These are phyloP conservation scores for Drosophila virilis DNA, from an alignment of 1,140 invertebrate species.

Conservation along the genomic window DNA sequence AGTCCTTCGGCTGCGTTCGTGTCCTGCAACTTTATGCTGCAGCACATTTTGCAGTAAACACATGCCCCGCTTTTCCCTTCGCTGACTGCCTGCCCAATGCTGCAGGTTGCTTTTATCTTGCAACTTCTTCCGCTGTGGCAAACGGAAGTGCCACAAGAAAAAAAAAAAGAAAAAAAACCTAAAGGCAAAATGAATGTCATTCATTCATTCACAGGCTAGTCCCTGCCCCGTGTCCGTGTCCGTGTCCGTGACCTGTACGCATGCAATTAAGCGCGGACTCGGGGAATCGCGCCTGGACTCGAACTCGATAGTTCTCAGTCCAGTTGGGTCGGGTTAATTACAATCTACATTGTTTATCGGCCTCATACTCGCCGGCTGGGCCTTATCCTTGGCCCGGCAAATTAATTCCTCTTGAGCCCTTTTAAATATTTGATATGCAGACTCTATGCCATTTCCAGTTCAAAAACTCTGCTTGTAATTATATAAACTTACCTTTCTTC, in stretches of 20 bases:
- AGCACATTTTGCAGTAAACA: conserved; percentile 16
- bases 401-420: conserved; percentile 37
- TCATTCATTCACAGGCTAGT: conserved; percentile 50
- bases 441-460: background rate
- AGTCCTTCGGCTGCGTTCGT: background rate
- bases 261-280: conserved; percentile 66
- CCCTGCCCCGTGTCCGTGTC: background rate
- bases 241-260: conserved; percentile 39
- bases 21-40: conserved; percentile 32
- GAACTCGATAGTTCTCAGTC: background rate
- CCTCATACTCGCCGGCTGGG: conserved; percentile 7
- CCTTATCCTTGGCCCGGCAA: conserved; percentile 6
- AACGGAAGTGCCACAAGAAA: conserved; percentile 71
- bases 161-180: conserved; percentile 27
- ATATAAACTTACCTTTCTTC: conserved; percentile 49
- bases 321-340: conserved; percentile 71
- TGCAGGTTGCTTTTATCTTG: conserved; percentile 40
- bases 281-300: background rate
- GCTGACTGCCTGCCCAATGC: background rate
- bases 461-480: conserved; percentile 46
- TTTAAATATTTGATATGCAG: conserved; percentile 56
- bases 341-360: conserved; percentile 79
- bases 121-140: conserved; percentile 62
- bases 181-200: conserved; percentile 72
- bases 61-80: background rate